phyloP scores from a whole-genome alignment of 2,113 vertebrate species.

The Bambusicola thoracicus region DNA sequence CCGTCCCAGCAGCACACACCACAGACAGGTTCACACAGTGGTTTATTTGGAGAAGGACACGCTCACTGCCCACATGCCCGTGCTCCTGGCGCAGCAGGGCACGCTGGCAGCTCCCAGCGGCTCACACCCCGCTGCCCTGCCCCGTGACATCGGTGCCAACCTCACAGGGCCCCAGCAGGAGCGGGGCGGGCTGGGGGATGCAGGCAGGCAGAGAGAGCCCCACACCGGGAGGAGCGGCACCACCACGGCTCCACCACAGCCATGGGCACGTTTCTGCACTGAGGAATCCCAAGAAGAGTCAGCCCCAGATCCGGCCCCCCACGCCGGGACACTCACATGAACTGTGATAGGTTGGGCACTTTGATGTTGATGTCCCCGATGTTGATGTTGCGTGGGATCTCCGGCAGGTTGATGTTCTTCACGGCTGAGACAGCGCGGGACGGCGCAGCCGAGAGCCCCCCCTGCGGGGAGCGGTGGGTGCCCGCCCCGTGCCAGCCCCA shows the following conservation, averaged over 20 bases:
- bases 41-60: constrained; percentile 30
- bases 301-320: neutral
- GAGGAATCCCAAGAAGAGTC: neutral
- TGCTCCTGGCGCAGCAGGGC: neutral
- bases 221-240: accelerated
- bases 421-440: constrained; percentile 91
- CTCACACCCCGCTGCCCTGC: too few relatives aligned
- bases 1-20: neutral
- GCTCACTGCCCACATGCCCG: neutral
- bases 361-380: constrained; percentile 96
- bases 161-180: neutral
- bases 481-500: neutral
- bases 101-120: neutral
- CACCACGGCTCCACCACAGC: neutral
- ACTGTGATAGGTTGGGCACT: constrained; percentile 92
- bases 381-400: constrained; percentile 96
- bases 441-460: constrained; percentile 89
- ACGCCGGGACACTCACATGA: constrained; percentile 73
- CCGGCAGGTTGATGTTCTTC: constrained; percentile 95
- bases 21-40: neutral
- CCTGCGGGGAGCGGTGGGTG: constrained; percentile 68
- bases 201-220: too few relatives aligned
- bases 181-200: too few relatives aligned
- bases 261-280: neutral
- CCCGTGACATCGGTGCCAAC: accelerated